Conservation (phyloP, 2,113 vertebrate species). For the Syngnathus scovelli region DNA sequence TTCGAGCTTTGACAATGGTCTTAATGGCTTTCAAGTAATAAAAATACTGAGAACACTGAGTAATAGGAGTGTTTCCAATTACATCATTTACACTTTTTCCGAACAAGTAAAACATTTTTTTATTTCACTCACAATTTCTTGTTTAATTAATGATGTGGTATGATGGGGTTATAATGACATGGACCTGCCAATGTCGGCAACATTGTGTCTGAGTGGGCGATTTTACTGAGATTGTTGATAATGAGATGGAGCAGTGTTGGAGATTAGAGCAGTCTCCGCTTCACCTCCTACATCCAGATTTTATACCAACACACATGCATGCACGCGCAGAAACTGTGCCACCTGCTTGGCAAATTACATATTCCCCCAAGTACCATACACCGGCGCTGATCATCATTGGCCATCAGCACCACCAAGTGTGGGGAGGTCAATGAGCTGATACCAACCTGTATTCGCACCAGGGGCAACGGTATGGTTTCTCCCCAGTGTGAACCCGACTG, state of each 20-base stretch:
- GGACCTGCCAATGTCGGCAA: slow-evolving; percentile 65
- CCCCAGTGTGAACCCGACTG: slow-evolving; percentile 95
- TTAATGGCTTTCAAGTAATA: background rate
- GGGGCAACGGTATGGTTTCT: slow-evolving; percentile 97
- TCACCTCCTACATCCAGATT: slow-evolving; percentile 17
- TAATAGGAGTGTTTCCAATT: background rate
- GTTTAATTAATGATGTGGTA: slow-evolving; percentile 75
- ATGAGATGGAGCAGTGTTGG: slow-evolving; percentile 62
- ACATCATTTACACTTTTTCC: background rate
- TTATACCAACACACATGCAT: slow-evolving; percentile 9
- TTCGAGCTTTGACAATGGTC: background rate
- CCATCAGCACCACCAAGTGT: slow-evolving; percentile 48
- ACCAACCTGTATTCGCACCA: slow-evolving; percentile 98
- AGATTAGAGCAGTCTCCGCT: slow-evolving; percentile 61
- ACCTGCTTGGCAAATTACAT: background rate
- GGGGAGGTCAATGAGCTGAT: slow-evolving; percentile 59
- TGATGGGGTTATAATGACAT: slow-evolving; percentile 78
- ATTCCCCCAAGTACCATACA: slow-evolving; percentile 6
- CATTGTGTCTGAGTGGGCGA: slow-evolving; percentile 48
- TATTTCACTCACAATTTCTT: slow-evolving; percentile 81
- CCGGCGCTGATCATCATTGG: slow-evolving; percentile 54
- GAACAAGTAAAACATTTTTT: slow-evolving; percentile 72
- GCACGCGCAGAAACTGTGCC: slow-evolving; percentile 8
- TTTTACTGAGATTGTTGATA: slow-evolving; percentile 60
- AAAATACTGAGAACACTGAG: background rate